Percentiles rank a stretch among this genome's conserved stretches.
Conservation (phyloP, 2,113 vertebrate species). For the Notechis scutatus region DNA sequence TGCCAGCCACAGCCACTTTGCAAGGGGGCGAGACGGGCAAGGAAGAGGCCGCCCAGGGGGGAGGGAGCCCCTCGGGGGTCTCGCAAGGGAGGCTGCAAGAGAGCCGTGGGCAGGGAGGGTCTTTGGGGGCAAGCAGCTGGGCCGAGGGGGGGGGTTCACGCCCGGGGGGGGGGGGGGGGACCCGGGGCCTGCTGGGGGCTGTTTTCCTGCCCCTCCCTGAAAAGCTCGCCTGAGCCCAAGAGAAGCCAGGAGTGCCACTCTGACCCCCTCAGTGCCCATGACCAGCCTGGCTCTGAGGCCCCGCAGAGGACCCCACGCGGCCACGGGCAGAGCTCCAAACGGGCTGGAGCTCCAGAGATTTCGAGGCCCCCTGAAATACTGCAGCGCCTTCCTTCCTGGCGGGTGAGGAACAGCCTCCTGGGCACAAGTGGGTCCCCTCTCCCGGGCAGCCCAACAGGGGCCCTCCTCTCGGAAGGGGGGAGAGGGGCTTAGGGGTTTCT, state of each 20-base stretch:
- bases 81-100: not conserved
- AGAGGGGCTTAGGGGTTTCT: not conserved
- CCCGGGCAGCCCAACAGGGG: not conserved
- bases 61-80: not conserved
- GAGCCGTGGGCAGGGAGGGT: too few species aligned
- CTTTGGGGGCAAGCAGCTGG: not conserved
- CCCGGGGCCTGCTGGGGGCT: not conserved
- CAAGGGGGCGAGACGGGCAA: too few species aligned
- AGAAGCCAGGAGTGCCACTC: not conserved
- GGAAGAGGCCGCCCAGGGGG: not conserved
- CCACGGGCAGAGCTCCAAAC: not conserved
- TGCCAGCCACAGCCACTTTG: too few species aligned
- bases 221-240: not conserved
- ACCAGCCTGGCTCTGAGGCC: not conserved
- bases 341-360: not conserved
- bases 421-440: not conserved
- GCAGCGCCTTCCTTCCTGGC: not conserved
- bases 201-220: too few species aligned
- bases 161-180: too few species aligned
- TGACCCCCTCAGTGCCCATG: not conserved
- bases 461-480: not conserved
- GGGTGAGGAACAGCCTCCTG: too few species aligned
- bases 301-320: fast-evolving
- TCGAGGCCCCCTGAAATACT: not conserved
- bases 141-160: not conserved